Evolutionary conservation across 2,113 vertebrate species (phyloP), one percentile per base, ranked within the genome.

Genomic region (Catagonus wagneri): DNA sequence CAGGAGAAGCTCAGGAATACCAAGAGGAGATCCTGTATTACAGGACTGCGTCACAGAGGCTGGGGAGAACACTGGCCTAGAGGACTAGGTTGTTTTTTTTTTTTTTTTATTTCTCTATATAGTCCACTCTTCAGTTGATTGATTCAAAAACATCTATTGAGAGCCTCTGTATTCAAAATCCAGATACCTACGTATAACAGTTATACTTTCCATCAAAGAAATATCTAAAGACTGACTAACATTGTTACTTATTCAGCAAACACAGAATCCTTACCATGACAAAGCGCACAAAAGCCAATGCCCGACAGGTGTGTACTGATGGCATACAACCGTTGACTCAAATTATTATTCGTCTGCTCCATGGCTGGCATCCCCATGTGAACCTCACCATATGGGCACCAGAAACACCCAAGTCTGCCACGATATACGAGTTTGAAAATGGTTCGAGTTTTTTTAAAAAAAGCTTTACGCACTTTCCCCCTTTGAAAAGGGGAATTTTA

Each of bases 301-400:
- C 6, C 52, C 87, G 66, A 44, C 5, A 11, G 54, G 7, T 1
- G 0, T 1, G 0, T 8, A 29, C 50, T 0, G 27, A 23, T 32
- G 8, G 9, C 1, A 36, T 10, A 44, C 36, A 88, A 60, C 17
- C 29, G 74, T 14, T 1, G 4, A 17, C 54, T 56, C 63, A 63
- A 52, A 68, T 22, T 16, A 25, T 19, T 23, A 2, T 0, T 0
- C 39, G 19, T 9, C 58, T 52, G 29, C 11, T 54, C 44, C 7
- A 7, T 8, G 11, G 6, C 34, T 83, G 69, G 7, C 6, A 9
- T 29, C 22, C 22, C 17, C 61, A 50, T 0, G 17, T 6, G 5
- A 84, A 25, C 3, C 0, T 36, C 14, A n/a, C 5, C 17, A 34
- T 5, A 6, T 1, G 27, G 10, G 0, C 52, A 39, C 25, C 15